Percentiles rank a stretch among this genome's conserved stretches.
Conservation (phyloP, 2,888 invertebrate species). For the Muschampia plurimacula region DNA sequence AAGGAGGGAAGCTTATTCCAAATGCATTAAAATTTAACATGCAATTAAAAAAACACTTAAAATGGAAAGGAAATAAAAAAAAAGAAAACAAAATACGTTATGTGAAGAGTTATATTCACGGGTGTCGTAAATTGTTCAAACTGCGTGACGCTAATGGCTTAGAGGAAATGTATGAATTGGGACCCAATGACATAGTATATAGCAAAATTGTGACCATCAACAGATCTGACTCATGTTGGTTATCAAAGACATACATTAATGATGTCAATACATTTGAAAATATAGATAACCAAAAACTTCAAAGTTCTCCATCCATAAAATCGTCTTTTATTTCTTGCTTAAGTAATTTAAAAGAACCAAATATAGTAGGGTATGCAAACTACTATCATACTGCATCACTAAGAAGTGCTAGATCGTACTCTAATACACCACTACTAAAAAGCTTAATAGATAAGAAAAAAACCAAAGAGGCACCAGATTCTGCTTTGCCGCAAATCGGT, state of each 20-base stretch:
- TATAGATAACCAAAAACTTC: neutral
- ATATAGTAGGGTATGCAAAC: neutral
- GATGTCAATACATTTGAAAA: neutral
- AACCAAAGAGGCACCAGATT: neutral
- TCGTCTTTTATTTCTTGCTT: neutral
- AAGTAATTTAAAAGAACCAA: slow-evolving; percentile 1
- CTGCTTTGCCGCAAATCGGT: neutral
- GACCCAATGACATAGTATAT: slow-evolving; percentile 1
- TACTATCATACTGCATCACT: neutral
- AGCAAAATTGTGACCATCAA: neutral
- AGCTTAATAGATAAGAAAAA: neutral
- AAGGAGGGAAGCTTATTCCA: neutral
- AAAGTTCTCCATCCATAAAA: neutral
- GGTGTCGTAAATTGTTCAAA: neutral
- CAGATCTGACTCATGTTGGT: neutral
- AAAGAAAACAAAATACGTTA: neutral
- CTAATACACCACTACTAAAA: neutral
- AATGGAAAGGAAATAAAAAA: neutral
- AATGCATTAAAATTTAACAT: neutral
- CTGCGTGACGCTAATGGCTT: neutral
- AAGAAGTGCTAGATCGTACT: neutral
- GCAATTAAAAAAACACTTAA: neutral
- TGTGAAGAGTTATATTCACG: neutral
- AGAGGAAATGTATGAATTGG: slow-evolving; percentile 19
- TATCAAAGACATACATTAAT: slow-evolving; percentile 5